Evolutionary conservation across 2,888 invertebrate genomes (phyloP), one percentile per base, ranked within the genome.

Genomic region (Cephus nigrinus): DNA sequence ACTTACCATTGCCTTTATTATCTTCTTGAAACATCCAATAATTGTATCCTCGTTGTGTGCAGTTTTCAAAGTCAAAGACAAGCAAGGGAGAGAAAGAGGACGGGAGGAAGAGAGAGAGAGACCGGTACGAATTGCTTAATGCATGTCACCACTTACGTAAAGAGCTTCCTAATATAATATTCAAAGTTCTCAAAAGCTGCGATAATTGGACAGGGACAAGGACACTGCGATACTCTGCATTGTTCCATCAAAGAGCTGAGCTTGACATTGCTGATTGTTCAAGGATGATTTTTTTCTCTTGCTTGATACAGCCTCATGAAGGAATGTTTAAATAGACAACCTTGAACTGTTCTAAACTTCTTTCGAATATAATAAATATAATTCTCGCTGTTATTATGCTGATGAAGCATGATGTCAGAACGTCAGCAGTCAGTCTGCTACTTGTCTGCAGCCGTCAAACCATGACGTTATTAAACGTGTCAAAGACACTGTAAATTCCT

Each of bases 61-160:
- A 68, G 23, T 32, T 75, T 77, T 69, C 32, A 69, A 55, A 68
- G 73, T 75, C 75, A 76, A 32, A 71, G 68, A 23, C 34, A 23
- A 55, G 34, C 31, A 33, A 32, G 30, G 68, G 34, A 76, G 68
- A 15, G 40, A 74, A 74, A 33, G 36, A 72, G 76, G 31, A 75
- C 55, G 15, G 34, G 68, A 78, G 68, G 76, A 71, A 78, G 74
- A 78, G 76, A 78, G 2, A 32, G 33, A 72, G 68, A 73, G 78
- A 76, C 73, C 23, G 23, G 34, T 68, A 69, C 76, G 69, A 69
- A 72, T 69, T 23, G 23, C 55, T 23, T 55, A 55, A 55, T 9
- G 55, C 9, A 23, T 55, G 9, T 55, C 55, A 23, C 2, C 55
- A 55, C 23, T 55, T 55, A 23, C 9, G 55, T 55, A 55, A 55